Conservation (phyloP, 2,888 invertebrate species). For the Thysanoteuthis rhombus region DNA sequence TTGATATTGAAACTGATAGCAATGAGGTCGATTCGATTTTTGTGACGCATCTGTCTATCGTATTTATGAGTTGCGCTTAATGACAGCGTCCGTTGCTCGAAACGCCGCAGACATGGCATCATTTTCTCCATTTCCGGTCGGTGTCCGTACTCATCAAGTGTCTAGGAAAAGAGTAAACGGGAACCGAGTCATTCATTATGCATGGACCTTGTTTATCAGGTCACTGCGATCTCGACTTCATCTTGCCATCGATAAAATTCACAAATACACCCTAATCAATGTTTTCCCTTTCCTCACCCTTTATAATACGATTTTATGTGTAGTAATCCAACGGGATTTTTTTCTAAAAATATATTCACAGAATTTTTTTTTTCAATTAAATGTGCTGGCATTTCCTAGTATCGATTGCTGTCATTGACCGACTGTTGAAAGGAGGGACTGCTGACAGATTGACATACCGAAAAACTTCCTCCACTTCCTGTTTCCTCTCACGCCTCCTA, state of each 20-base stretch:
- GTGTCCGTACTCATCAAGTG: background rate
- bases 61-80: background rate
- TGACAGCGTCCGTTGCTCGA: background rate
- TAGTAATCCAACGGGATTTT: too few relatives aligned
- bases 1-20: too few relatives aligned
- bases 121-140: background rate
- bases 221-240: background rate
- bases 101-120: background rate
- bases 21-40: too few relatives aligned
- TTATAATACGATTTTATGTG: background rate
- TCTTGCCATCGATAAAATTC: background rate
- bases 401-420: too few relatives aligned
- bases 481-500: too few relatives aligned
- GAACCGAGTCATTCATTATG: background rate
- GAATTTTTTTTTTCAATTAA: too few relatives aligned
- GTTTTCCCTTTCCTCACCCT: background rate
- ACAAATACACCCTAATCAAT: background rate
- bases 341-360: too few relatives aligned
- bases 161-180: background rate
- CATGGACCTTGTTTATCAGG: background rate
- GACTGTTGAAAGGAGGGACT: too few relatives aligned
- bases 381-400: too few relatives aligned
- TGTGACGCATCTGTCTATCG: background rate
- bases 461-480: too few relatives aligned
- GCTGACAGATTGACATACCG: too few relatives aligned